phyloP scores from a whole-genome alignment of 2,113 vertebrate genomes.

The Aplodontia rufa region DNA sequence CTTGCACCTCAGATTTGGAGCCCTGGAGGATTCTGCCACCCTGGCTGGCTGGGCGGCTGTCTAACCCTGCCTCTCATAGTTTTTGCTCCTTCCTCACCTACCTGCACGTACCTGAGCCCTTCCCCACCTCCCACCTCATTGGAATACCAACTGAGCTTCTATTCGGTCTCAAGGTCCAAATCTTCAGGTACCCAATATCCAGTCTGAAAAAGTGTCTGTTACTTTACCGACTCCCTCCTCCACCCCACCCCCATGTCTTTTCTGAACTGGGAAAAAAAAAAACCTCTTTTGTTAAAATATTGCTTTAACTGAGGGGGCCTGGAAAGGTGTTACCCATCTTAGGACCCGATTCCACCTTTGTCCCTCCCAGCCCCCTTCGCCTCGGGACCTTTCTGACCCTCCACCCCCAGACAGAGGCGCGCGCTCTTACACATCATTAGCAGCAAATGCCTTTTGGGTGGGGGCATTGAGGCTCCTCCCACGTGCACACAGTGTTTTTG shows the following conservation, averaged over 20 bases:
- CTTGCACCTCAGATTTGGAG: background rate
- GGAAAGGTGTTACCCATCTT: background rate
- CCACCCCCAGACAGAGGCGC: background rate
- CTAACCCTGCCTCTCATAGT: background rate
- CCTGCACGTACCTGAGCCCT: background rate
- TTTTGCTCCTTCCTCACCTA: background rate
- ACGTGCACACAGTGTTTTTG: background rate
- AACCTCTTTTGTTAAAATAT: slow-evolving; percentile 40
- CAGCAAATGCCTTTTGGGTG: background rate
- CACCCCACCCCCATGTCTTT: background rate
- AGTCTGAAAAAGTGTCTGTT: background rate
- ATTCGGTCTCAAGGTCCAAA: slow-evolving; percentile 6
- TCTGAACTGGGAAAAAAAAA: slow-evolving; percentile 2
- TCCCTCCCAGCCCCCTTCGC: background rate
- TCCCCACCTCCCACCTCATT: background rate
- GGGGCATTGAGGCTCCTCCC: background rate
- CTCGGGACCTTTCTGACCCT: background rate
- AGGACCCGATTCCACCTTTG: slow-evolving; percentile 32
- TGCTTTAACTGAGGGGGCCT: slow-evolving; percentile 29
- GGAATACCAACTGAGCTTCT: background rate
- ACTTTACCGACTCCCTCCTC: background rate
- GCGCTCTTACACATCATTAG: background rate
- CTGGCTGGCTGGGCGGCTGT: background rate
- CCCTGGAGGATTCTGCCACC: background rate
- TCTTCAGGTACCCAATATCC: background rate